Base-by-base conservation (phyloP, 1,140 invertebrate species). In the Pomacea maculata region DNA sequence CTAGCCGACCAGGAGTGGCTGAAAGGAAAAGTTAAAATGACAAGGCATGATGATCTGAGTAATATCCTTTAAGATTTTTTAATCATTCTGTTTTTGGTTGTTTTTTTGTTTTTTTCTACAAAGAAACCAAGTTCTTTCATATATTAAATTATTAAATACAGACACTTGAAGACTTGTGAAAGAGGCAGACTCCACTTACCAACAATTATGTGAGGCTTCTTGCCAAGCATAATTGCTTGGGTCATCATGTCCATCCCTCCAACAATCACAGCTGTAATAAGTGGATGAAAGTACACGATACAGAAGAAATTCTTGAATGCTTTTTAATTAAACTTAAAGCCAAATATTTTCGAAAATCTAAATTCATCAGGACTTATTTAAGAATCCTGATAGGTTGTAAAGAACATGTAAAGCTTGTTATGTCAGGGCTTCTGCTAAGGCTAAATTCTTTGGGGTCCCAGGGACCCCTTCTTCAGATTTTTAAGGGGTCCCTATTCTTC, bases 161-260 rank as follows among this genome's bases (percentile, higher is more conserved):
- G 34, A 45, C 34, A 45, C 34, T 6, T 6, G 6, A 45, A 45
- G 34, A 15, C 61, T 29, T n/a, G 19, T 29, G 45, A 76, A 76
- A 61, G 57, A 61, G 57, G 15, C 1, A 80, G 10, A 10, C 19
- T 61, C 7, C 68, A 80, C 88, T 88, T 86, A 92, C 92, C 92
- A 82, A 99, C 96, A 73, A 99, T 94, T 82, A 99, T 95, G 87
- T 99, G 98, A 17, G 98, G 98, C 87, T 98, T 98, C 88, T 98
- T 99, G 0, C 96, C 96, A 29, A 99, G 90, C 84, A 95, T 93
- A 71, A 99, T 90, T 0, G 96, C 94, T 90, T 99, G 98, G 0
- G 96, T 95, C 86, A 97, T 95, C 97, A 99, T 99, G 89, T 99
- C 97, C 94, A 99, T 98, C 7, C 98, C 98, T 79, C 98, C 98